Conservation (phyloP, 2,797 vertebrate genomes). For the Philypnodon macrostomus region DNA sequence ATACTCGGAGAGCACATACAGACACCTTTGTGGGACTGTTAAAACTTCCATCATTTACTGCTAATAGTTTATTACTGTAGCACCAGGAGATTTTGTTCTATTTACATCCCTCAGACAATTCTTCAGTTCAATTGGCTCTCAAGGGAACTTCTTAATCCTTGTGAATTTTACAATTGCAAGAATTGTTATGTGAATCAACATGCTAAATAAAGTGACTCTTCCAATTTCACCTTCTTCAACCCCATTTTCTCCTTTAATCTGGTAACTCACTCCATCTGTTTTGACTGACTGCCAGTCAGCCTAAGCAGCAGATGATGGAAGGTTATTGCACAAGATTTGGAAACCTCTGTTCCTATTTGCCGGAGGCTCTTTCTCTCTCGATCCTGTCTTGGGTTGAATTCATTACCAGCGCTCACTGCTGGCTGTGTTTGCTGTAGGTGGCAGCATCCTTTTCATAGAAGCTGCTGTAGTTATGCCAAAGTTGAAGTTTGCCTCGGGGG, state of each 20-base stretch:
- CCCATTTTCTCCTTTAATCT: constrained; percentile 50
- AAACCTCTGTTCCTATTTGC: constrained; percentile 61
- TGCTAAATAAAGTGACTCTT: constrained; percentile 47
- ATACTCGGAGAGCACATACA: too few relatives aligned
- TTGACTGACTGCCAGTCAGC: constrained; percentile 62
- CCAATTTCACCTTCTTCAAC: constrained; percentile 50
- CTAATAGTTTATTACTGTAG: constrained; percentile 1
- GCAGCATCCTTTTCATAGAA: constrained; percentile 59
- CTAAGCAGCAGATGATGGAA: constrained; percentile 65
- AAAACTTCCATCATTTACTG: constrained; percentile 6
- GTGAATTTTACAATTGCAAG: constrained; percentile 32
- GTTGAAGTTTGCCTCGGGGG: constrained; percentile 58
- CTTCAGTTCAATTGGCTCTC: constrained; percentile 6
- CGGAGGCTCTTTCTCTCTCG: constrained; percentile 53
- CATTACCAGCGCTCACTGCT: constrained; percentile 46
- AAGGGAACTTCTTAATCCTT: constrained; percentile 26
- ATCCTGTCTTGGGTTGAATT: constrained; percentile 56
- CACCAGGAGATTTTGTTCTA: not conserved
- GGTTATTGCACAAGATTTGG: constrained; percentile 64
- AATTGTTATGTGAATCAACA: constrained; percentile 42
- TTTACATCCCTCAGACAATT: not conserved
- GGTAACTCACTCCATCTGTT: constrained; percentile 50
- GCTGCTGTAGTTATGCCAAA: constrained; percentile 29
- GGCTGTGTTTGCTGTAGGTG: constrained; percentile 63
- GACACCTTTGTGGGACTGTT: constrained; percentile 1